Conservation (phyloP, 2,888 invertebrate species). For the Sabellastarte sp. region DNA sequence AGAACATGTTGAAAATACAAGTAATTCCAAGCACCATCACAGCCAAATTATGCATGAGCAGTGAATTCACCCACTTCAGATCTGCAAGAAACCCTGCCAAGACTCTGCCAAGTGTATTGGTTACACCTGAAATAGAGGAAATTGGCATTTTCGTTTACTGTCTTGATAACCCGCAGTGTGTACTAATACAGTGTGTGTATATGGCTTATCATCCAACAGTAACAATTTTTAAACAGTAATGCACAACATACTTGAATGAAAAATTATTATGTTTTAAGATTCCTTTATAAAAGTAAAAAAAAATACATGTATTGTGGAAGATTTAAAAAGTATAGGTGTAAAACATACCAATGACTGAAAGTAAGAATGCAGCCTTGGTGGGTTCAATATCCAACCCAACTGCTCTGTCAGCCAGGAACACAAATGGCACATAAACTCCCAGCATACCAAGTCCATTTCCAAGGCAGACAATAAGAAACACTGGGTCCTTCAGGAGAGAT, state of each 20-base stretch:
- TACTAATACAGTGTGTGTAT: no score
- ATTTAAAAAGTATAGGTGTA: no score
- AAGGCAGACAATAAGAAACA: constrained; percentile 86
- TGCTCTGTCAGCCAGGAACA: constrained; percentile 45
- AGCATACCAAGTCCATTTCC: constrained; percentile 69
- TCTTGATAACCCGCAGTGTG: no score
- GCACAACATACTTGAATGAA: no score
- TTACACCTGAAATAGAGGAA: constrained; percentile 66
- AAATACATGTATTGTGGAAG: no score
- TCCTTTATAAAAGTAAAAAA: no score
- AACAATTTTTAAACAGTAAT: no score
- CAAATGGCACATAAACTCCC: constrained; percentile 54
- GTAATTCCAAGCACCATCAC: constrained; percentile 82
- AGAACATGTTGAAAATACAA: constrained; percentile 81
- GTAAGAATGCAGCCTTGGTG: constrained; percentile 61
- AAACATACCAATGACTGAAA: constrained; percentile 60
- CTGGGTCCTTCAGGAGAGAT: constrained; percentile 81
- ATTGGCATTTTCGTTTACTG: no score
- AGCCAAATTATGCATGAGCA: constrained; percentile 86
- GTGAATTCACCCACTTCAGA: constrained; percentile 71
- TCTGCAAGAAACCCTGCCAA: constrained; percentile 82
- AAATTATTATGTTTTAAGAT: no score
- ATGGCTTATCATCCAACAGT: no score
- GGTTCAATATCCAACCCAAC: constrained; percentile 37
- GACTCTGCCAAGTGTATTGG: constrained; percentile 90